Conservation (phyloP, 2,888 invertebrate species). For the Syrista parreyssii region DNA sequence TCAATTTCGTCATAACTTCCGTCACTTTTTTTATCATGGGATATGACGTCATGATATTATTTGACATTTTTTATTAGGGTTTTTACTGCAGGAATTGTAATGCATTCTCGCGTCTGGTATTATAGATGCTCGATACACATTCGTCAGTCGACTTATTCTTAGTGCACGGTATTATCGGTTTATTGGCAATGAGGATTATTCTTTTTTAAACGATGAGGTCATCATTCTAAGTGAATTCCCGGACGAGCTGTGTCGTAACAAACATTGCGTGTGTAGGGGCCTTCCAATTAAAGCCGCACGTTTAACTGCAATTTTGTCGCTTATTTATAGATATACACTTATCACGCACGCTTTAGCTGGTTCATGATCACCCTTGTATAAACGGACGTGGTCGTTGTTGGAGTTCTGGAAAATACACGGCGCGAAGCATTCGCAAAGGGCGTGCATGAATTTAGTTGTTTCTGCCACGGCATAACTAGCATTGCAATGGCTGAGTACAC, state of each 20-base stretch:
- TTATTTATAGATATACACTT: slow-evolving; percentile 56
- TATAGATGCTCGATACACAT: background rate
- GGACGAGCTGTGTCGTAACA: slow-evolving; percentile 47
- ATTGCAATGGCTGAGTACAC: background rate
- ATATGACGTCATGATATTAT: background rate
- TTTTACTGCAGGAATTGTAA: background rate
- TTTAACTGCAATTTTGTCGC: slow-evolving; percentile 51
- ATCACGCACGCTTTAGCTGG: slow-evolving; percentile 47
- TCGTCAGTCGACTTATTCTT: background rate
- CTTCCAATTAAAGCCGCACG: slow-evolving; percentile 54
- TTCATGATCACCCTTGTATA: slow-evolving; percentile 42
- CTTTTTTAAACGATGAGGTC: slow-evolving; percentile 25
- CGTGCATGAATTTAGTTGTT: background rate
- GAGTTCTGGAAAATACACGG: slow-evolving; percentile 45
- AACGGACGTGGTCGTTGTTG: background rate
- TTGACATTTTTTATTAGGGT: background rate
- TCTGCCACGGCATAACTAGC: background rate
- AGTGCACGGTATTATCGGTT: background rate
- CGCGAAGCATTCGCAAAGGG: slow-evolving; percentile 25
- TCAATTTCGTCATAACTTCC: background rate
- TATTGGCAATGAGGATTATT: slow-evolving; percentile 5
- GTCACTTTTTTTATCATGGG: background rate
- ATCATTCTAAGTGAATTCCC: slow-evolving; percentile 52
- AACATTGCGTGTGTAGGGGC: slow-evolving; percentile 49
- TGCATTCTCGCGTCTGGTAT: background rate